Evolutionary conservation across 2,797 vertebrate genomes (phyloP).

Genomic region (Ctenopoma multispine): DNA sequence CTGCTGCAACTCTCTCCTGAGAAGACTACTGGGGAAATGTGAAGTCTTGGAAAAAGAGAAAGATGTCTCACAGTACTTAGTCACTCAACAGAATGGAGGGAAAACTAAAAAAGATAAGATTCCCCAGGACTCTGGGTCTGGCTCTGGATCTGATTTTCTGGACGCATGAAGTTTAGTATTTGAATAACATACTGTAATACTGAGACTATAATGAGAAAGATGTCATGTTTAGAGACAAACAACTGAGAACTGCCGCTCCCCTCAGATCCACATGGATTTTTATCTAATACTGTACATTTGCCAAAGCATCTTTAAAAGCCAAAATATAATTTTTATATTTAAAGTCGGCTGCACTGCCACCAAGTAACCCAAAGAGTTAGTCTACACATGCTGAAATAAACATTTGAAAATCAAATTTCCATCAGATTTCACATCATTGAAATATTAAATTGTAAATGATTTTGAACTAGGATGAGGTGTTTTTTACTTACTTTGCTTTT

Average conservation of each 20-base stretch:
- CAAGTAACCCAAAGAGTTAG: neutral
- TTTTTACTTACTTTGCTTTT: no score
- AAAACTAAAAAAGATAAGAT: accelerated
- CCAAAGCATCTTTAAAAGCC: no score
- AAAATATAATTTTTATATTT: neutral
- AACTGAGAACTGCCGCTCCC: no score
- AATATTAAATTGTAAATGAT: neutral
- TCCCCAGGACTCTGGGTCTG: neutral
- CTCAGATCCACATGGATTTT: no score
- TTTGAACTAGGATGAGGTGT: neutral
- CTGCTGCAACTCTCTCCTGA: slow-evolving; percentile 37
- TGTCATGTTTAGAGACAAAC: no score
- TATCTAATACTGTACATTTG: no score
- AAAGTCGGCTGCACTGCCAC: neutral
- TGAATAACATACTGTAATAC: no score
- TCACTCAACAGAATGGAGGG: accelerated
- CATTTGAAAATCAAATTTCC: no score
- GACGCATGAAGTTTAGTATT: no score
- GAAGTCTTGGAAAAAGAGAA: slow-evolving; percentile 11
- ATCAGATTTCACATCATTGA: neutral
- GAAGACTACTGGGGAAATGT: neutral
- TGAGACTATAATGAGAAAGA: no score
- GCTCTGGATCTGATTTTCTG: slow-evolving; percentile 35
- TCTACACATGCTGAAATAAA: no score
- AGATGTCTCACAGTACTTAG: neutral